Conservation (phyloP, 2,888 invertebrate genomes). For the Mythimna albipuncta region DNA sequence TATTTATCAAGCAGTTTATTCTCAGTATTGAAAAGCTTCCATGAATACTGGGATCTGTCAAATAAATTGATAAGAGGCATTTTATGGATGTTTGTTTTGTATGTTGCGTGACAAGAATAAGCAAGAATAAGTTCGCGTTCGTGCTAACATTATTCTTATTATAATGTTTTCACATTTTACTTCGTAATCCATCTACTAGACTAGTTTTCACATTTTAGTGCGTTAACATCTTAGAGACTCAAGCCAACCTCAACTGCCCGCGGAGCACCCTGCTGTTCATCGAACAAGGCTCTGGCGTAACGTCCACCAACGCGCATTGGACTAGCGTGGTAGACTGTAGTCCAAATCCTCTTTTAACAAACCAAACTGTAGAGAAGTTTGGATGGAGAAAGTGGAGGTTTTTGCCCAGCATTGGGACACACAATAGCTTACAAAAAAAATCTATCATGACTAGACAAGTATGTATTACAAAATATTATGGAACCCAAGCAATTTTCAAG, state of each 20-base stretch:
- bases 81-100: neutral
- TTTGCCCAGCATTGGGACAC: too few species aligned
- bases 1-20: conserved; percentile 21
- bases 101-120: conserved; percentile 8
- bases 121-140: neutral
- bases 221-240: neutral
- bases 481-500: conserved; percentile 3
- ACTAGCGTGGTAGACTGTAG: too few species aligned
- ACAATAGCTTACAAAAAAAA: too few species aligned
- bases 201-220: neutral
- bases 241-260: too few species aligned
- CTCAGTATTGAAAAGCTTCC: conserved; percentile 22
- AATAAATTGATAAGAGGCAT: conserved; percentile 5
- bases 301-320: too few species aligned
- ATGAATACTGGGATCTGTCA: conserved; percentile 28
- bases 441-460: neutral
- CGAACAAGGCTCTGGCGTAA: too few species aligned
- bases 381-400: too few species aligned
- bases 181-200: too few species aligned
- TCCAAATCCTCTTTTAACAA: too few species aligned
- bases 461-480: too few species aligned
- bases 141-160: neutral
- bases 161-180: neutral
- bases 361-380: too few species aligned
- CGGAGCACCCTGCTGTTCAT: too few species aligned